phyloP scores from a whole-genome alignment of 2,888 invertebrate genomes.

The Apoda limacodes region DNA sequence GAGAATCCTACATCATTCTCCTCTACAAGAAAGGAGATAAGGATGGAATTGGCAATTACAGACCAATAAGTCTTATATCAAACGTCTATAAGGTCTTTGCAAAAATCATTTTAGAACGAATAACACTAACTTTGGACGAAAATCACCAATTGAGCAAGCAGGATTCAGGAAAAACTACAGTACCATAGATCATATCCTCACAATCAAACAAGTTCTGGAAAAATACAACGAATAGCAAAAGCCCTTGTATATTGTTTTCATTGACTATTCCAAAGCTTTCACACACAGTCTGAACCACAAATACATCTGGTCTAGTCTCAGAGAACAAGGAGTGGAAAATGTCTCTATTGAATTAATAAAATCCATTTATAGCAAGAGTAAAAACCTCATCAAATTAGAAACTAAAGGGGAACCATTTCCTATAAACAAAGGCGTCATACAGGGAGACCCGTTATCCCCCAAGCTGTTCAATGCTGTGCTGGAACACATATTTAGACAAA shows the following conservation, averaged over 20 bases:
- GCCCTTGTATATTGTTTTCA: conserved; percentile 11
- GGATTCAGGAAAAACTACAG: conserved; percentile 17
- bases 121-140: conserved; percentile 3
- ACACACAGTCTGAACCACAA: conserved; percentile 9
- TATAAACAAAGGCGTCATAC: too few species aligned
- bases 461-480: conserved; percentile 13
- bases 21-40: conserved; percentile 17
- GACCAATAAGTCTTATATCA: conserved; percentile 18
- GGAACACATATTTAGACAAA: conserved; percentile 9
- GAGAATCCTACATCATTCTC: conserved; percentile 17
- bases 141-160: conserved; percentile 18
- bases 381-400: conserved; percentile 5
- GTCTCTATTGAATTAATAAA: conserved; percentile 9
- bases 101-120: conserved; percentile 7
- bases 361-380: conserved; percentile 11
- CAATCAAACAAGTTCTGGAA: conserved; percentile 12
- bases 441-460: conserved; percentile 17
- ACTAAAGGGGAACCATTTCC: conserved; percentile 8
- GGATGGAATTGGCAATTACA: conserved; percentile 16
- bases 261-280: conserved; percentile 14
- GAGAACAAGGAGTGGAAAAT: conserved; percentile 8
- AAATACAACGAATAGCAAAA: conserved; percentile 15
- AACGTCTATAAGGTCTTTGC: conserved; percentile 17
- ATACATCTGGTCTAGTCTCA: conserved; percentile 11
- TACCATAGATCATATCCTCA: conserved; percentile 17